Evolutionary conservation across 2,888 invertebrate species (phyloP).

Genomic region (Campoletis raptor): DNA sequence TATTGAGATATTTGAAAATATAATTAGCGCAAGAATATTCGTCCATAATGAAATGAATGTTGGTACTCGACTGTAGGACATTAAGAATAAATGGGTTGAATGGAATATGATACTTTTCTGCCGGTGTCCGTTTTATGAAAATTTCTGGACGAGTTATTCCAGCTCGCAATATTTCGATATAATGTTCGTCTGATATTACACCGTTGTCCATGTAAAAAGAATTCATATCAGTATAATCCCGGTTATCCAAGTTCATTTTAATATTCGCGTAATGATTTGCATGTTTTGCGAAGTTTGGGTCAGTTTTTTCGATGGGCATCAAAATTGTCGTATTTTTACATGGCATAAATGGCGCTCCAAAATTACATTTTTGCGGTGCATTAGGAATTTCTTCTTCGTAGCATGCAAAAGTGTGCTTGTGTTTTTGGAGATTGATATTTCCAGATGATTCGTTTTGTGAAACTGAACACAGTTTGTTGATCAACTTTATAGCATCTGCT

Average conservation of each 20-base stretch:
- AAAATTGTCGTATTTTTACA: conserved; percentile 72
- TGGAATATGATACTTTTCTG: conserved; percentile 71
- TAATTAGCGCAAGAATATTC: conserved; percentile 83
- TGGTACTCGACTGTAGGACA: conserved; percentile 69
- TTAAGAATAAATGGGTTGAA: conserved; percentile 73
- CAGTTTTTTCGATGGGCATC: conserved; percentile 68
- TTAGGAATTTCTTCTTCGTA: conserved; percentile 69
- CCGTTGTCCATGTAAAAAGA: conserved; percentile 68
- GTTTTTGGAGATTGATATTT: conserved; percentile 40
- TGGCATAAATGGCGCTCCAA: conserved; percentile 78
- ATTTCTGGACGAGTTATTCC: conserved; percentile 70
- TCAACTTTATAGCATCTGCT: conserved; percentile 70
- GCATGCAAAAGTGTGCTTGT: conserved; percentile 69
- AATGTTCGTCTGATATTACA: conserved; percentile 74
- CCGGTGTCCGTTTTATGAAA: conserved; percentile 68
- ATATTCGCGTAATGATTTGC: conserved; percentile 49
- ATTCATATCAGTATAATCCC: conserved; percentile 75
- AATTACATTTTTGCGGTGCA: conserved; percentile 72
- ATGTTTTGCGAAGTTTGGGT: conserved; percentile 56
- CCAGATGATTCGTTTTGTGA: conserved; percentile 71
- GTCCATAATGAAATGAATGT: conserved; percentile 79
- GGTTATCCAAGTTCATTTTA: conserved; percentile 74
- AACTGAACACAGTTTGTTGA: conserved; percentile 75
- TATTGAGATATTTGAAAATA: conserved; percentile 84
- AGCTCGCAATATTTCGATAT: conserved; percentile 73